Base-by-base conservation (phyloP, 1,140 invertebrate species). In the Rhyzopertha dominica region DNA sequence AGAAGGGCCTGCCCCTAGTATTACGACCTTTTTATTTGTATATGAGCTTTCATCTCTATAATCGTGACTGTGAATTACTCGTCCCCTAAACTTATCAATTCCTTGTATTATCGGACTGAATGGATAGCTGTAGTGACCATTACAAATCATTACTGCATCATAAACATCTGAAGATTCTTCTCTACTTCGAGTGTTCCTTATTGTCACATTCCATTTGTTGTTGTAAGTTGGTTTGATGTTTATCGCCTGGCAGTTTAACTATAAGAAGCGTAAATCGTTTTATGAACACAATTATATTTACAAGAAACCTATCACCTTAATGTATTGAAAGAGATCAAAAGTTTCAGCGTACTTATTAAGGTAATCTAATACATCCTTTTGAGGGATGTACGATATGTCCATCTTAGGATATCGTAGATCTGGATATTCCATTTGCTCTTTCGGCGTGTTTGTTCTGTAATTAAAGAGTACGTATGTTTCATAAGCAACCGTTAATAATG, bases 1-100 rank as follows among this genome's bases (percentile, higher is more conserved):
- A n/a, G 89, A 93, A 5, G 88, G 82, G n/a, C 87, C 87, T 25
- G 84, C 87, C 4, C 92, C 92, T 16, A 95, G 66, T 17, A 93
- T 79, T 1, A 87, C 66, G 0, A 94, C 86, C 1, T 53, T 71
- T 57, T 85, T 76, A 49, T 68, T 75, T 20, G 61, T 52, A 62
- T 85, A 93, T 4, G 68, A 53, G 9, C 82, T 75, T 0, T 85
- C 81, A 2, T 73, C 68, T 51, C 90, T 72, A 67, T 92, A 96
- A 65, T 90, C 80, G 61, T 91, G 87, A 58, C 88, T 91, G 67
- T 95, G 92, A 4, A 80, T 61, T 13, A 75, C 47, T n/a, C 58
- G 14, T 17, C 77, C 78, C n/a, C n/a, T n/a, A n/a, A n/a, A n/a
- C n/a, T n/a, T n/a, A n/a, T n/a, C n/a, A n/a, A n/a, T n/a, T n/a